Base-by-base conservation (phyloP, 2,797 vertebrate species). In the Gymnoscopelus braueri region DNA sequence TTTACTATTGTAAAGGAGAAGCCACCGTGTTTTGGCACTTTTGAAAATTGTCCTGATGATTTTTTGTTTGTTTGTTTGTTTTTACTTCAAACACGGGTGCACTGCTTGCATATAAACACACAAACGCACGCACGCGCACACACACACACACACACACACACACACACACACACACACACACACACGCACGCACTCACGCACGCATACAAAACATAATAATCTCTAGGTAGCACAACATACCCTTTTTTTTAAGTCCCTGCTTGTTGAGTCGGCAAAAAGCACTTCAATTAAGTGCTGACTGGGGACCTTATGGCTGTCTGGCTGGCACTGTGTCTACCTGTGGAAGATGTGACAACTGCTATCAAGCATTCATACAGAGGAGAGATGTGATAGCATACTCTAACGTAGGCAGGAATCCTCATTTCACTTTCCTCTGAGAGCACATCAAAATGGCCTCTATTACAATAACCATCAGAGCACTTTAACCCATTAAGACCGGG, bases 381-480 rank as follows among this genome's bases (percentile, higher is more conserved):
- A 80, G 56, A 78, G 69, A 80, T 71, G 60, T 80, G 85, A 86
- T 82, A 52, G 63, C 63, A 83, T 73, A 75, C 66, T 76, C 72
- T 53, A 78, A 71, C 78, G 55, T 73, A 84, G 53, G 71, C 73
- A 86, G 12, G 3, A 24, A 81, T 80, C 61, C 84, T 86, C 75
- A 82, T 91, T 88, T 87, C 78, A 59, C 74, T 88, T 89, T 76
- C 80, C 63, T 77, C 69, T 51, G 77, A 82, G 79, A 86, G 82
- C 29, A 52, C 79, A 56, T 44, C 52, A 83, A 88, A 88, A 88
- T 83, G 67, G 77, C 52, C 66, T 81, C 84, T 75, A 90, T 90
- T 89, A 91, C 88, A 86, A 87, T 80, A 83, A 80, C 84, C 65
- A 89, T 90, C 88, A 88, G 74, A 78, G 81, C 67, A 51, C 71